Evolutionary conservation across 2,888 invertebrate species (phyloP).

Genomic region (Hirtodrosophila cameraria): DNA sequence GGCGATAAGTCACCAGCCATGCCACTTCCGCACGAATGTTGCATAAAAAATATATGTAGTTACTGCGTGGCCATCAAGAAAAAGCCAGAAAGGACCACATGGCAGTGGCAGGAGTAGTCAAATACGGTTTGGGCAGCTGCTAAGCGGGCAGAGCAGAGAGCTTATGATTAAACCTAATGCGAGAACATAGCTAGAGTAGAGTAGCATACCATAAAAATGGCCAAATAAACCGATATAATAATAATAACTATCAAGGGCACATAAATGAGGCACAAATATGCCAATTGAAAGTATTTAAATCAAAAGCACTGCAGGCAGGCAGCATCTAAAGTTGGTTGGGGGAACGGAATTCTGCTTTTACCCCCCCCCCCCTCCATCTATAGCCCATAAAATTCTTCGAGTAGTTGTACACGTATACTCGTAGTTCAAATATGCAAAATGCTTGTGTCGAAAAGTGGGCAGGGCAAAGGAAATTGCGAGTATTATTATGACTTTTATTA

Average conservation of each 20-base stretch:
- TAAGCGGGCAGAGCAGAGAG: slow-evolving; percentile 5
- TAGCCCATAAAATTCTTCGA: slow-evolving; percentile 42
- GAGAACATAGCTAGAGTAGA: too few relatives aligned
- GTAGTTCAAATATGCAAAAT: slow-evolving; percentile 50
- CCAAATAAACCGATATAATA: slow-evolving; percentile 17
- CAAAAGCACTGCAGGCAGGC: slow-evolving; percentile 32
- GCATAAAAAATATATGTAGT: slow-evolving; percentile 54
- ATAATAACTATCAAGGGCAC: slow-evolving; percentile 49
- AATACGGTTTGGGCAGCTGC: neutral
- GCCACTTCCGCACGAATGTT: slow-evolving; percentile 70
- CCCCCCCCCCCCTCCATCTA: neutral
- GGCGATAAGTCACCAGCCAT: slow-evolving; percentile 77
- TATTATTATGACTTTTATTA: slow-evolving; percentile 79
- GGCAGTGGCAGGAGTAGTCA: slow-evolving; percentile 1
- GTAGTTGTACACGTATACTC: slow-evolving; percentile 2
- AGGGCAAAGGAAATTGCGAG: slow-evolving; percentile 75
- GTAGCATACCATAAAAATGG: neutral
- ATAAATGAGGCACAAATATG: slow-evolving; percentile 41
- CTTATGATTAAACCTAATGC: neutral
- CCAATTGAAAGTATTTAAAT: slow-evolving; percentile 71
- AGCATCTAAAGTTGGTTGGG: slow-evolving; percentile 31
- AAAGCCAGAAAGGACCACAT: neutral
- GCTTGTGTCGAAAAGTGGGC: slow-evolving; percentile 43
- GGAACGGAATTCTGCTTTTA: slow-evolving; percentile 1
- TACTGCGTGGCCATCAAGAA: slow-evolving; percentile 20